Evolutionary conservation across 2,113 vertebrate genomes (phyloP).

Genomic region (Dromas ardeola): DNA sequence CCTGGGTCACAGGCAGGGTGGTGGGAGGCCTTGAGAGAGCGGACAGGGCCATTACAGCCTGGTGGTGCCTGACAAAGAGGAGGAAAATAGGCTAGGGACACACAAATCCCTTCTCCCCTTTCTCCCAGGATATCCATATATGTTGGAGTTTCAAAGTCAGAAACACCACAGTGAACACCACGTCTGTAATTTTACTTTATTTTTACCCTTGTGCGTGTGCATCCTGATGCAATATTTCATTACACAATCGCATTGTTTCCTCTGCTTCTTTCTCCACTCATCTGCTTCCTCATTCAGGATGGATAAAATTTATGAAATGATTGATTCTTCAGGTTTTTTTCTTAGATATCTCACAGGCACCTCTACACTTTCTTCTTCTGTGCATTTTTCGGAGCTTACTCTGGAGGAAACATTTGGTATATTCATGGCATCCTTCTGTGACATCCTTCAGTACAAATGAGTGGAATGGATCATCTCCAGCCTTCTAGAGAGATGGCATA

Average conservation of each 20-base stretch:
- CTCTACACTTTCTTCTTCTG: neutral
- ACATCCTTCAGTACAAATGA: neutral
- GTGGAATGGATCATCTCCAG: neutral
- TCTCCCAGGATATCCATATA: neutral
- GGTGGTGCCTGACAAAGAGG: neutral
- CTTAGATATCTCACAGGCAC: neutral
- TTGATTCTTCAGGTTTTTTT: neutral
- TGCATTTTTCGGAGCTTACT: neutral
- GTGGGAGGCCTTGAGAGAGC: neutral
- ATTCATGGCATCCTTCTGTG: neutral
- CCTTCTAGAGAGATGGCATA: neutral
- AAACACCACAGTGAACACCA: neutral
- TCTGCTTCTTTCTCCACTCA: neutral
- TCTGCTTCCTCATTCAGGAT: neutral
- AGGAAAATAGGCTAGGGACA: neutral
- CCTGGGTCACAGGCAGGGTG: neutral
- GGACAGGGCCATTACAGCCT: neutral
- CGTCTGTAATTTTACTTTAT: neutral
- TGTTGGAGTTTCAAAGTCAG: neutral
- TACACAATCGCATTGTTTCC: neutral
- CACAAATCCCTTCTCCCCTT: neutral
- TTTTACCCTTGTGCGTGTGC: neutral
- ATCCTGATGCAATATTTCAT: neutral
- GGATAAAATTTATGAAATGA: neutral
- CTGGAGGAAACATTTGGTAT: neutral